Conservation (phyloP, 2,113 vertebrate species). For the Leuciscus idus region DNA sequence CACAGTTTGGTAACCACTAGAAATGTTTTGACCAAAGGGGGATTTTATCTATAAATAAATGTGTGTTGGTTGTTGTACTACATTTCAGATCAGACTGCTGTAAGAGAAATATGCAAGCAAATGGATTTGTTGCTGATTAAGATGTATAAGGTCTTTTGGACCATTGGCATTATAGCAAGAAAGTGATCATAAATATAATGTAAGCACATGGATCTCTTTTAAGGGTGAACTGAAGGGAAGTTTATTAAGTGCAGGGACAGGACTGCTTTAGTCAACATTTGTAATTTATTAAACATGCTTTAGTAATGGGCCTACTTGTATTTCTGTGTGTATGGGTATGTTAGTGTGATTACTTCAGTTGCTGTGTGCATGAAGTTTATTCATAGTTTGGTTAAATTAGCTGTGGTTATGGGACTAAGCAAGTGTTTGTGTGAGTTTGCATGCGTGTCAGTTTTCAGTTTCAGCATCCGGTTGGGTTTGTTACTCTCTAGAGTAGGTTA, state of each 20-base stretch:
- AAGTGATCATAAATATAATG: conserved; percentile 43
- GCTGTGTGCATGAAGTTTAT: background rate
- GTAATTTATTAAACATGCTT: conserved; percentile 38
- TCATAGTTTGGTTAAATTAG: background rate
- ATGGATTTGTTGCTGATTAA: conserved; percentile 34
- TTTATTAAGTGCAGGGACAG: conserved; percentile 24
- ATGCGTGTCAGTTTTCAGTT: conserved; percentile 19
- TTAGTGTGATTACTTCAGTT: background rate
- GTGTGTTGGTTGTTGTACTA: conserved; percentile 13
- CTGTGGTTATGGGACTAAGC: background rate
- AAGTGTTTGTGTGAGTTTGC: conserved; percentile 20
- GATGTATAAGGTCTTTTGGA: conserved; percentile 31
- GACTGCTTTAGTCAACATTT: conserved; percentile 51
- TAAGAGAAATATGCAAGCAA: background rate
- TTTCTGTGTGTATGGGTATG: background rate
- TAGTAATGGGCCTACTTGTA: background rate
- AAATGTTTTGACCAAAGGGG: background rate
- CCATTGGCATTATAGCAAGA: conserved; percentile 31
- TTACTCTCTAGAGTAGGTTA: conserved; percentile 24
- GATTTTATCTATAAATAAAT: conserved; percentile 1
- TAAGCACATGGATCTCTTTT: background rate
- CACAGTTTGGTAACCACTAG: background rate
- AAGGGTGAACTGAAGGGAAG: conserved; percentile 4
- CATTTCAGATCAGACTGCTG: background rate
- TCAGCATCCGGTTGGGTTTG: conserved; percentile 11